These are phyloP conservation scores for Verasper variegatus DNA, from an alignment of 2,113 vertebrate genomes.

Conservation along the genomic window DNA sequence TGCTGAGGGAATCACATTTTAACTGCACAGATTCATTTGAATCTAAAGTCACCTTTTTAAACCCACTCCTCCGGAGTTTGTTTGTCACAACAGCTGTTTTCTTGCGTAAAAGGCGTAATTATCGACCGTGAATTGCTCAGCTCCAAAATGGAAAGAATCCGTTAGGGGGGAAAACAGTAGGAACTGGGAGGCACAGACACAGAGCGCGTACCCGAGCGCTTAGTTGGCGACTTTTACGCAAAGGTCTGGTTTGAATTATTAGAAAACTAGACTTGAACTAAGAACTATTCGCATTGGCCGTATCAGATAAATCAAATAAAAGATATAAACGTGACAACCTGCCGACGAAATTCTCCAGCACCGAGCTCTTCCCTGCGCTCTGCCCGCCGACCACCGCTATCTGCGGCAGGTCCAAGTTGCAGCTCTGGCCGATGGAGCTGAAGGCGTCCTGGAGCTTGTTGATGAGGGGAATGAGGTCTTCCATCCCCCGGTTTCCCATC, in stretches of 20 bases:
- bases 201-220: conserved; percentile 46
- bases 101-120: conserved; percentile 50
- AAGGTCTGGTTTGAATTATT: conserved; percentile 14
- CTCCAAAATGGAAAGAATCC: conserved; percentile 55
- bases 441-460: conserved; percentile 98
- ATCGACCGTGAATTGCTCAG: conserved; percentile 47
- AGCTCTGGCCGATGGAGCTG: conserved; percentile 96
- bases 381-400: conserved; percentile 97
- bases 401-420: conserved; percentile 95
- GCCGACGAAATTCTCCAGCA: conserved; percentile 96
- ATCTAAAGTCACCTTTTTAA: neutral
- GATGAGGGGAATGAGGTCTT: conserved; percentile 95
- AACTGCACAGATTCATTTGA: too few species aligned
- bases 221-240: conserved; percentile 59
- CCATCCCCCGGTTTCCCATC: conserved; percentile 98
- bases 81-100: conserved; percentile 35
- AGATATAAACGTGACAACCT: conserved; percentile 77
- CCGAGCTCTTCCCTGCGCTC: conserved; percentile 97
- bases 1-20: neutral
- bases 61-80: neutral
- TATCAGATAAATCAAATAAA: neutral
- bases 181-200: conserved; percentile 56
- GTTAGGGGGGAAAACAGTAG: conserved; percentile 17
- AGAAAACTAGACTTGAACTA: neutral
- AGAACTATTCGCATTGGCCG: neutral